Base-by-base conservation (phyloP, 2,113 vertebrate species). In the Solea solea region DNA sequence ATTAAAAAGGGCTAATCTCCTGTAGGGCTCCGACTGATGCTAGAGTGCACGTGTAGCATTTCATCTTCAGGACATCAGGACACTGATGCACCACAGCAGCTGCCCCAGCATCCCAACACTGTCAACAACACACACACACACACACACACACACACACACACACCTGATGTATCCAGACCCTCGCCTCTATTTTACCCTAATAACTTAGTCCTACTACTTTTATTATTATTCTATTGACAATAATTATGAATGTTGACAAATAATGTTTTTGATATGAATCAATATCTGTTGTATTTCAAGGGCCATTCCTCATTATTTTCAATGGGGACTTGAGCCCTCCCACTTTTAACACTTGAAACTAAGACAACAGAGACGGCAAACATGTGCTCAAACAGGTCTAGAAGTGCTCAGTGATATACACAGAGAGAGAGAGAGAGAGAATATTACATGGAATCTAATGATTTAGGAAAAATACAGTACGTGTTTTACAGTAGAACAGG, bases 241-340 rank as follows among this genome's bases (percentile, higher is more conserved):
- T 81, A 60, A 77, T 84, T 79, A 70, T 88, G 79, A 74, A 83
- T 80, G 71, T 86, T 83, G 78, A 59, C 69, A 78, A 70, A 83
- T 80, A 68, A 80, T 81, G 74, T 75, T 71, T 83, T 84, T 89
- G 78, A 76, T 80, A 76, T 76, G 71, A 85, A 64, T 78, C 74
- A 71, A 90, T 85, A 79, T 84, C 66, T 68, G 69, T 69, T 93
- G 88, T 92, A 92, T 88, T 93, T 92, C 69, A 71, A 75, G 76
- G 86, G 85, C 55, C 49, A 87, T 65, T 96, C 95, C 95, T 97
- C 96, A 97, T 97, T 97, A 97, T 97, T 98, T 97, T 97, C 94
- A 97, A 97, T 98, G 97, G 95, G 96, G 92, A 95, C 86, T 82
- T 92, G 90, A 60, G 80, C 68, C 80, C 40, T 69, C 46, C 28